Evolutionary conservation across 2,797 vertebrate species (phyloP).

Genomic region (Triplophysa yarkandensis): DNA sequence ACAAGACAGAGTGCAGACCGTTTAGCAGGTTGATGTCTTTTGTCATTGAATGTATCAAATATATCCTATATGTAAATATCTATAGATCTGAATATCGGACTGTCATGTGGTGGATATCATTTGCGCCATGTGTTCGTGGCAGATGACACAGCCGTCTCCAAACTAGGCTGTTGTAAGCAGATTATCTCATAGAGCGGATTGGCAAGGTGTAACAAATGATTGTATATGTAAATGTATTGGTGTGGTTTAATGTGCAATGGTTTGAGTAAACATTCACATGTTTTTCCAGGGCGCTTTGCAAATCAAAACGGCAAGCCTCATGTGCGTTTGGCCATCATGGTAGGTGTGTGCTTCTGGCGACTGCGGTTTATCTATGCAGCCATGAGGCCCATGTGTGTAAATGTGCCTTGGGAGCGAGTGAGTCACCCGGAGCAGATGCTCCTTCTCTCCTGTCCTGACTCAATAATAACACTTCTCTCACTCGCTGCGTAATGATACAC

Average conservation of each 20-base stretch:
- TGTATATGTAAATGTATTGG: too few species aligned
- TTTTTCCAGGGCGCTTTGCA: not conserved
- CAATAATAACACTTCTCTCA: slow-evolving; percentile 53
- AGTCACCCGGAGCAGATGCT: slow-evolving; percentile 57
- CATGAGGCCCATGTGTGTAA: slow-evolving; percentile 8
- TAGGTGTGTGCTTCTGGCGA: not conserved
- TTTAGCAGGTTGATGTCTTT: not conserved
- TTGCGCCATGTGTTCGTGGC: slow-evolving; percentile 6
- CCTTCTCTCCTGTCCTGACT: slow-evolving; percentile 36
- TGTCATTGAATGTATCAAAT: not conserved
- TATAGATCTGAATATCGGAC: not conserved
- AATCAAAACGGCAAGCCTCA: not conserved
- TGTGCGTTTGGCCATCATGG: not conserved
- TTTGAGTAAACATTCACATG: too few species aligned
- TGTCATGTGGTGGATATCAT: not conserved
- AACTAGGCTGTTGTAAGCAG: slow-evolving; percentile 30
- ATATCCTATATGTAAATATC: not conserved
- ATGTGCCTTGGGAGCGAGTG: slow-evolving; percentile 45
- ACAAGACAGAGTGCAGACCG: not conserved
- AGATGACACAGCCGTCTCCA: slow-evolving; percentile 11
- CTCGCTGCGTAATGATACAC: slow-evolving; percentile 49
- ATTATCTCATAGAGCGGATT: slow-evolving; percentile 30
- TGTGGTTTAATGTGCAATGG: too few species aligned
- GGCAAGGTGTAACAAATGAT: slow-evolving; percentile 23
- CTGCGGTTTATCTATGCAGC: not conserved